Percentiles rank a stretch among this genome's conserved stretches.
Evolutionary conservation across 2,888 invertebrate genomes (phyloP).

Genomic region (Papilio gigon): DNA sequence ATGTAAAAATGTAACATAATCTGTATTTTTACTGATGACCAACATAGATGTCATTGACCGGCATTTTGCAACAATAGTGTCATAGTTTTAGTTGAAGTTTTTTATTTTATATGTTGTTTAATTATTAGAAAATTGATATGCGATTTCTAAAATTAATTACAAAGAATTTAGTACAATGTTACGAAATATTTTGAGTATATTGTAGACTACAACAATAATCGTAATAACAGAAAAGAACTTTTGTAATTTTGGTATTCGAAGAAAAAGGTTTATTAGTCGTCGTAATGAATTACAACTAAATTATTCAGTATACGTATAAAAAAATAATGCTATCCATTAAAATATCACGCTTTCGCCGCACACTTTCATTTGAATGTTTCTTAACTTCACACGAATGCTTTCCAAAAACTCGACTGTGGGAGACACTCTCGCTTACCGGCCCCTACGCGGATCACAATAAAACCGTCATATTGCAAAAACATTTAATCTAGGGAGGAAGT

Average conservation of each 20-base stretch:
- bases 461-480: neutral
- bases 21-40: neutral
- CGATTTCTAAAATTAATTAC: too few species aligned
- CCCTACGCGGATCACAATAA: neutral
- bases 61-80: neutral
- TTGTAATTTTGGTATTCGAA: neutral
- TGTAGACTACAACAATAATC: too few species aligned
- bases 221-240: neutral
- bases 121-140: too few species aligned
- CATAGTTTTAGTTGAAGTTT: neutral
- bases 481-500: neutral
- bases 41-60: slow-evolving; percentile 21
- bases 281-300: neutral
- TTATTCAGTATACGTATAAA: slow-evolving; percentile 3
- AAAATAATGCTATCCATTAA: slow-evolving; percentile 49
- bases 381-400: slow-evolving; percentile 37
- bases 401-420: slow-evolving; percentile 37
- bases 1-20: neutral
- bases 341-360: slow-evolving; percentile 64
- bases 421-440: slow-evolving; percentile 11
- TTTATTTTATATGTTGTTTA: slow-evolving; percentile 1
- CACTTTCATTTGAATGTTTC: slow-evolving; percentile 42
- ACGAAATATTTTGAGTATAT: too few species aligned
- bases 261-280: neutral
- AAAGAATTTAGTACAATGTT: too few species aligned